Conservation (phyloP, 2,797 vertebrate species). For the Hirundo rustica region DNA sequence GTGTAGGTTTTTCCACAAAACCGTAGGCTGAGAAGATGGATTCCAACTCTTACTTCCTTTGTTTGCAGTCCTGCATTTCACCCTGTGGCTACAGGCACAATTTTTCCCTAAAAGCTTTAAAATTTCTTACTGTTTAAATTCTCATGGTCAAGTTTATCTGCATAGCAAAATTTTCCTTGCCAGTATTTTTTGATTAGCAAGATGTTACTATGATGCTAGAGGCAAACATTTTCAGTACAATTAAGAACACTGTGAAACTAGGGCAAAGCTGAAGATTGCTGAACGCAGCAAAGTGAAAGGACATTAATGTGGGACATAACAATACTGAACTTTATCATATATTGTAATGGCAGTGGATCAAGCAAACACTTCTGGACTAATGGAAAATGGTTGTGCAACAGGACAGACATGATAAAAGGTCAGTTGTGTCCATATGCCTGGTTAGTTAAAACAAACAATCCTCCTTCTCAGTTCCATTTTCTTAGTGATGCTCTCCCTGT, state of each 20-base stretch:
- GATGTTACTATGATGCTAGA: conserved; percentile 64
- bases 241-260: conserved; percentile 23
- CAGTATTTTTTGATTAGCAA: conserved; percentile 64
- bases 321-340: not conserved
- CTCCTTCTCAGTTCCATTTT: not conserved
- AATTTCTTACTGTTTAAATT: conserved; percentile 58
- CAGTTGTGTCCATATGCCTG: not conserved
- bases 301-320: not conserved
- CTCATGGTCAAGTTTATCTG: conserved; percentile 65
- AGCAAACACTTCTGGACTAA: conserved; percentile 5
- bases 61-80: not conserved
- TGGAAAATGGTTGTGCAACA: not conserved
- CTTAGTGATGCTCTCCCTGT: not conserved
- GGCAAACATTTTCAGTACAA: conserved; percentile 57
- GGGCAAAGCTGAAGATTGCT: not conserved
- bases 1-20: not conserved
- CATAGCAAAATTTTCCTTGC: conserved; percentile 60
- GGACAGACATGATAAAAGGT: not conserved
- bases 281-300: not conserved
- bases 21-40: not conserved
- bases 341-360: not conserved
- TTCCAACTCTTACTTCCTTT: not conserved
- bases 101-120: conserved; percentile 30
- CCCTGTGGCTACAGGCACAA: not conserved
- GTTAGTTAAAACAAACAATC: conserved; percentile 3